phyloP scores from a whole-genome alignment of 2,113 vertebrate species.

The Vimba vimba region DNA sequence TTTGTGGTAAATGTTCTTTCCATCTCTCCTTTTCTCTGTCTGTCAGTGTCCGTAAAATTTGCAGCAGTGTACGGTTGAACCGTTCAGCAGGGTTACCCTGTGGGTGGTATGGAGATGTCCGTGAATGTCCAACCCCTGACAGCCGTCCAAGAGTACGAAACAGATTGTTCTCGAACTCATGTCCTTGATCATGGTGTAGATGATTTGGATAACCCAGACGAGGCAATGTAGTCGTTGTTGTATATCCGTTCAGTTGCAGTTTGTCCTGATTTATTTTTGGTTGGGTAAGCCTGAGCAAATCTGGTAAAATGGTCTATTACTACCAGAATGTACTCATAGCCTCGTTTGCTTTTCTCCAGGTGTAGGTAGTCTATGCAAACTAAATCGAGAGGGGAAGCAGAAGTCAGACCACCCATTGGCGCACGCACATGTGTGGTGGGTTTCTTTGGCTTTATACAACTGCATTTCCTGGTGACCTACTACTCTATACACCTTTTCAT shows the following conservation, averaged over 20 bases:
- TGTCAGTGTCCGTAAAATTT: not conserved
- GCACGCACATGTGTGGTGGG: not conserved
- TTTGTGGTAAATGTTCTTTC: not conserved
- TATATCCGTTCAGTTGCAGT: slow-evolving; percentile 22
- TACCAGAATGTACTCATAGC: slow-evolving; percentile 9
- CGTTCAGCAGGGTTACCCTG: not conserved
- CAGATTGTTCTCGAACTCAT: slow-evolving; percentile 17
- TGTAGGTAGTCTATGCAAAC: slow-evolving; percentile 6
- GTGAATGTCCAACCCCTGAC: not conserved
- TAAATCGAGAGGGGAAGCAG: not conserved
- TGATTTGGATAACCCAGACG: slow-evolving; percentile 10
- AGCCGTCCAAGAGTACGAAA: not conserved
- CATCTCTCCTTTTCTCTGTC: not conserved
- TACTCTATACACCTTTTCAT: no score
- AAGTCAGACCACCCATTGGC: slow-evolving; percentile 16
- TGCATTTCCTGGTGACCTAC: no score
- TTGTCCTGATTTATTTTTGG: not conserved
- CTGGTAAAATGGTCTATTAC: slow-evolving; percentile 17
- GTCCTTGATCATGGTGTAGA: slow-evolving; percentile 18
- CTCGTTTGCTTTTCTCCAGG: not conserved
- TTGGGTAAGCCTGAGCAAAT: slow-evolving; percentile 6
- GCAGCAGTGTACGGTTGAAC: not conserved
- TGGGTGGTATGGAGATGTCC: not conserved
- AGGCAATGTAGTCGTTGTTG: not conserved
- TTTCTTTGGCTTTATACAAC: no score